A percentile compares a stretch with the other conserved stretches of the same genome.
These are phyloP conservation scores for Epinephelus cyanopodus DNA, from an alignment of 2,113 vertebrate genomes.

Conservation along the genomic window DNA sequence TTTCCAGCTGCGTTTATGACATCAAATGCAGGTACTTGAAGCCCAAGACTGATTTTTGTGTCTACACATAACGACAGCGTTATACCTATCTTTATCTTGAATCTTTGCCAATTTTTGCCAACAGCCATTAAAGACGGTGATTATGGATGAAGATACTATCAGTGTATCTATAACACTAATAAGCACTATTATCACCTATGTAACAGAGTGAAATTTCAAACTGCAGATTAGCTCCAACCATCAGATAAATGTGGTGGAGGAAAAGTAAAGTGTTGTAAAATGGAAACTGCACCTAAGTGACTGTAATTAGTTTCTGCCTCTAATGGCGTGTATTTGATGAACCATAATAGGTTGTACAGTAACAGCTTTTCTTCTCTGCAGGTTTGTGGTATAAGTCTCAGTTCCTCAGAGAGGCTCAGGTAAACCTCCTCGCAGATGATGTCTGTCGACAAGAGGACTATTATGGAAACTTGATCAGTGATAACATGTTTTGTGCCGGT, in stretches of 20 bases:
- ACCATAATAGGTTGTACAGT: not conserved
- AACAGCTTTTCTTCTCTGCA: not conserved
- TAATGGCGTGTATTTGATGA: not conserved
- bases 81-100: no score
- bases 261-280: not conserved
- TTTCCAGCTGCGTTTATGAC: no score
- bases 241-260: not conserved
- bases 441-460: slow-evolving; percentile 85
- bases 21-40: no score
- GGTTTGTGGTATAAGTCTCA: slow-evolving; percentile 83
- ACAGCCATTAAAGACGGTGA: no score
- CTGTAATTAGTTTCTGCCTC: not conserved
- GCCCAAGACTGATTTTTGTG: no score
- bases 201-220: not conserved
- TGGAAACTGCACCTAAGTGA: not conserved
- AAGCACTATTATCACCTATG: no score
- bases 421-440: slow-evolving; percentile 84
- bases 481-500: slow-evolving; percentile 93
- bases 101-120: no score
- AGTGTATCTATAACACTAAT: no score
- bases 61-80: no score
- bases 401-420: slow-evolving; percentile 85
- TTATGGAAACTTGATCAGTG: slow-evolving; percentile 84
- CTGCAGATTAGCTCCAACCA: not conserved
- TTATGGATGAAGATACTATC: no score